phyloP scores from a whole-genome alignment of 1,140 invertebrate genomes.

The Akabosia matsudoensis region DNA sequence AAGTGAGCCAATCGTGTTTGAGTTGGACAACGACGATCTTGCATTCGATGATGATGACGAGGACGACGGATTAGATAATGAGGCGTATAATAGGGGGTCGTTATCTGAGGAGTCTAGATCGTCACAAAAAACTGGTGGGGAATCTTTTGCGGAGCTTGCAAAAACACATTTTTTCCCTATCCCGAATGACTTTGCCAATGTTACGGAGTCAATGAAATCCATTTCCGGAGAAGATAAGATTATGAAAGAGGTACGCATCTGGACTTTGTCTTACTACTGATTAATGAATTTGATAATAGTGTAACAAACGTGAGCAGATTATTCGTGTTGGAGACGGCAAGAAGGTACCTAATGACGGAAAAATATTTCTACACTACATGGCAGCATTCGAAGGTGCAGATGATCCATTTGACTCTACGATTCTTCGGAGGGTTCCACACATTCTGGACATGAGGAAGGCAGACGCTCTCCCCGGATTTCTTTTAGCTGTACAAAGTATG shows the following conservation, averaged over 20 bases:
- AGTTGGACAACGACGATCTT: not conserved
- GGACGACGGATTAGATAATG: not conserved
- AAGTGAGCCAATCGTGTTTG: not conserved
- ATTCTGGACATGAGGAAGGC: not conserved
- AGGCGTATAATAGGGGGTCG: too few species aligned
- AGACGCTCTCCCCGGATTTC: not conserved
- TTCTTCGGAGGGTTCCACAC: not conserved
- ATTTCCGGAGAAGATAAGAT: too few species aligned
- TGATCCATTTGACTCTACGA: constrained; percentile 6
- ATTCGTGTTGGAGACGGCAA: not conserved
- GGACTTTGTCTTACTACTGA: not conserved
- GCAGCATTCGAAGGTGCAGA: not conserved
- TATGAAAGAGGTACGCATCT: too few species aligned
- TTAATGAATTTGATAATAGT: not conserved
- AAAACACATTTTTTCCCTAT: too few species aligned
- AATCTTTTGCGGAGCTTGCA: too few species aligned
- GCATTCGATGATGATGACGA: not conserved
- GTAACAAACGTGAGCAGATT: not conserved
- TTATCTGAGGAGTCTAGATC: too few species aligned
- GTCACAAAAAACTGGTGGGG: too few species aligned
- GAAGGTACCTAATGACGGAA: not conserved
- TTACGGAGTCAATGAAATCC: too few species aligned
- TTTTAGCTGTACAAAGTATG: constrained; percentile 7
- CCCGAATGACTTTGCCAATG: too few species aligned
- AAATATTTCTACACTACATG: constrained; percentile 10